Evolutionary conservation across 2,888 invertebrate genomes (phyloP), one percentile per base, ranked within the genome.

Genomic region (Agrilus biguttatus): DNA sequence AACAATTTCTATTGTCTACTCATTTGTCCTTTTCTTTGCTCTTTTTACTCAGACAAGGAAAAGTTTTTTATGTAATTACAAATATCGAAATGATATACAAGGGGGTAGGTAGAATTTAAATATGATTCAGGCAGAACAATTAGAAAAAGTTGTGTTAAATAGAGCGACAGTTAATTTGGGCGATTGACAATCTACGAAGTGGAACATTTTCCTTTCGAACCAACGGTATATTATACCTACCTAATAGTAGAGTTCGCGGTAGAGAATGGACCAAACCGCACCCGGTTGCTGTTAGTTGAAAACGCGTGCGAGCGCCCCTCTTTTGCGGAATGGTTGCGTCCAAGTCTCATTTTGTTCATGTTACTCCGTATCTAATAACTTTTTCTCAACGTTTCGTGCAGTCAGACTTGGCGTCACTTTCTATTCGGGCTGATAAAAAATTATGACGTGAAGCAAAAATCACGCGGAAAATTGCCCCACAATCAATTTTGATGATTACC

Each of bases 261-360:
- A 28, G 8, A 10, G 28, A 28, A 28, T 28, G 28, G 28, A 28
- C 28, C 42, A 43, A 52, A 55, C 59, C 57, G 57, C 58, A 56
- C 58, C 56, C 56, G 56, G 52, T 21, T 53, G 55, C 55, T 54
- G 48, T 47, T 49, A 50, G 49, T 53, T 53, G 58, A 58, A 58
- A 55, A 49, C 45, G 45, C 48, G 44, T 54, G 56, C 59, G 55
- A 55, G 60, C 66, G 61, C 63, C 66, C 67, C 66, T 59, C 57
- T 51, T 53, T 51, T 53, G 51, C 51, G 58, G 56, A 66, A 65
- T 68, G 68, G 68, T 67, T 68, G 53, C 54, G 62, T 57, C 68
- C 67, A 55, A 65, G 63, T 65, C 66, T 66, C 66, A 66, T 67
- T 67, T 65, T 65, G 66, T 65, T 64, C 66, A 63, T 63, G 59